These are phyloP conservation scores for Scomber japonicus DNA, from an alignment of 2,113 vertebrate genomes.

Conservation along the genomic window DNA sequence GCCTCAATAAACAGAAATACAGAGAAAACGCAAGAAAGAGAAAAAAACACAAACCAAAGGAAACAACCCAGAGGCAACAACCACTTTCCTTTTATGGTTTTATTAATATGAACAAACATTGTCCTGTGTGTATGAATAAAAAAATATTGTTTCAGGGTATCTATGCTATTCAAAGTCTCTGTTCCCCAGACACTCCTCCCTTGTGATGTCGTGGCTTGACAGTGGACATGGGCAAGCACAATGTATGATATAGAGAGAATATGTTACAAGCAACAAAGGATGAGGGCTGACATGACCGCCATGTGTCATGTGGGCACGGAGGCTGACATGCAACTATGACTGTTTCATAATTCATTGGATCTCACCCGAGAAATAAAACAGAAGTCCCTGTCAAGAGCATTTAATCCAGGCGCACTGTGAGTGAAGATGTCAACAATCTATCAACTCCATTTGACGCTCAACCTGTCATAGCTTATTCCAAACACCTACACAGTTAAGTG, in stretches of 20 bases:
- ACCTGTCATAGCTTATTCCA: conserved; percentile 47
- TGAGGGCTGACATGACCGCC: conserved; percentile 26
- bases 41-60: conserved; percentile 42
- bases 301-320: conserved; percentile 12
- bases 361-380: conserved; percentile 55
- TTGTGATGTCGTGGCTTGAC: conserved; percentile 32
- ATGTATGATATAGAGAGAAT: conserved; percentile 37
- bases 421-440: conserved; percentile 72
- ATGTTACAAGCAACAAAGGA: conserved; percentile 22
- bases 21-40: conserved; percentile 23
- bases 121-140: conserved; percentile 46
- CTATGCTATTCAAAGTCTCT: conserved; percentile 32
- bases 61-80: conserved; percentile 60
- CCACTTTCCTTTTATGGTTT: conserved; percentile 45
- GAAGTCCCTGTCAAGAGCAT: conserved; percentile 49
- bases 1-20: not conserved
- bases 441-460: conserved; percentile 51
- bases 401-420: conserved; percentile 41
- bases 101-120: conserved; percentile 65
- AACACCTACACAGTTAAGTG: conserved; percentile 61
- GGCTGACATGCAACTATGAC: conserved; percentile 19
- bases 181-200: conserved; percentile 27
- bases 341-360: conserved; percentile 72
- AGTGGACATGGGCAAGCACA: conserved; percentile 29
- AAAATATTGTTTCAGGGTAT: conserved; percentile 50